phyloP scores from a whole-genome alignment of 1,140 invertebrate genomes.

The Hesperophylax magnus region DNA sequence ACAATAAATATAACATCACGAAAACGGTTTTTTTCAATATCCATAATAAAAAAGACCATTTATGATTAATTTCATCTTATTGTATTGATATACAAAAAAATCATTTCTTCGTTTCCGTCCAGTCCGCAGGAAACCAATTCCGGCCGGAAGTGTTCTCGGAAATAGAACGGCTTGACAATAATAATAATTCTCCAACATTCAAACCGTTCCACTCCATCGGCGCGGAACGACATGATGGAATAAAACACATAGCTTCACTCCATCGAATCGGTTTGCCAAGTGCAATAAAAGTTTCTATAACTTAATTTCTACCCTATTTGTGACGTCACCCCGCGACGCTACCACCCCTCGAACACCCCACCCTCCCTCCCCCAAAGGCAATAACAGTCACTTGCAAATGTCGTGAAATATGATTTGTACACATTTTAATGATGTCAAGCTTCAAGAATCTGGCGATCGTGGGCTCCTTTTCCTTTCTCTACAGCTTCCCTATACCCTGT shows the following conservation, averaged over 20 bases:
- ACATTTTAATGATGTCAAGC: slow-evolving; percentile 53
- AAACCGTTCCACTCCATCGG: slow-evolving; percentile 14
- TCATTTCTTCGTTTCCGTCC: background rate
- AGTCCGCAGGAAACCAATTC: background rate
- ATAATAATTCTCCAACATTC: slow-evolving; percentile 20
- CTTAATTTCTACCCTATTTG: slow-evolving; percentile 20
- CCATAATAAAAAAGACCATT: background rate
- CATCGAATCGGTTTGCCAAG: slow-evolving; percentile 32
- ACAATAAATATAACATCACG: too few species aligned
- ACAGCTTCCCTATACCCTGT: background rate
- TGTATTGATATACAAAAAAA: background rate
- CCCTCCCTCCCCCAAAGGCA: slow-evolving; percentile 44
- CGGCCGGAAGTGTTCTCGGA: background rate
- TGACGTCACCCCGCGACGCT: slow-evolving; percentile 4
- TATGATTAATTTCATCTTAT: background rate
- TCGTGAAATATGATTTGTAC: slow-evolving; percentile 54
- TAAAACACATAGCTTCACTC: slow-evolving; percentile 20
- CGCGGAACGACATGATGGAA: slow-evolving; percentile 8
- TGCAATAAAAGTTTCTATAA: slow-evolving; percentile 39
- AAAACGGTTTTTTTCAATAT: background rate
- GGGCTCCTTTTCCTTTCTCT: background rate
- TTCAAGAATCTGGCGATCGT: slow-evolving; percentile 13
- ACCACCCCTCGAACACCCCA: background rate
- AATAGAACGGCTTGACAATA: background rate
- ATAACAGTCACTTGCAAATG: slow-evolving; percentile 56